Evolutionary conservation across 2,888 invertebrate species (phyloP).

Genomic region (Ophioninae sp.): DNA sequence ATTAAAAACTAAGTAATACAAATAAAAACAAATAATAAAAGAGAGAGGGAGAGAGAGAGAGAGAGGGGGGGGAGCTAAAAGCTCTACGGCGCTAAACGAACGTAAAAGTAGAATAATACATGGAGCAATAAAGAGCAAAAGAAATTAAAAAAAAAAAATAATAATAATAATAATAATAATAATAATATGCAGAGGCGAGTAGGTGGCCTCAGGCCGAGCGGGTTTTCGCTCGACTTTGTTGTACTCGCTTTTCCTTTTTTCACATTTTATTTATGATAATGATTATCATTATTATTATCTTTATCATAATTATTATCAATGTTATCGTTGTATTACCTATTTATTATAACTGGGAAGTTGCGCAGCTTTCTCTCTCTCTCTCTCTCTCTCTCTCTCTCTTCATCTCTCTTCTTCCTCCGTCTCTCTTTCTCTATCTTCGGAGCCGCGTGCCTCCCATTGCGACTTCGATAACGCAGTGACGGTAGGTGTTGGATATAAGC

Average conservation of each 20-base stretch:
- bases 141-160: conserved; percentile 49
- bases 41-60: conserved; percentile 44
- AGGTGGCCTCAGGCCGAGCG: conserved; percentile 78
- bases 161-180: conserved; percentile 48
- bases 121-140: conserved; percentile 35
- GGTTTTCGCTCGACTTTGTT: conserved; percentile 77
- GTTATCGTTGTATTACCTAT: conserved; percentile 57
- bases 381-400: conserved; percentile 41
- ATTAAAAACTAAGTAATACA: conserved; percentile 45
- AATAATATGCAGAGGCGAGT: conserved; percentile 48
- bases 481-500: conserved; percentile 42
- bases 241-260: conserved; percentile 64
- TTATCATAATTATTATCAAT: too few relatives aligned
- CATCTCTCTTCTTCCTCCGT: conserved; percentile 9
- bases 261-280: too few relatives aligned
- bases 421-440: conserved; percentile 24
- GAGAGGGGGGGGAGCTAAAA: conserved; percentile 12
- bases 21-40: conserved; percentile 51
- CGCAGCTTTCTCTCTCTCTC: conserved; percentile 45
- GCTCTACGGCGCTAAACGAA: conserved; percentile 7
- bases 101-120: conserved; percentile 28
- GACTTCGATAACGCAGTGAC: conserved; percentile 56
- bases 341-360: conserved; percentile 77
- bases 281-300: too few relatives aligned
- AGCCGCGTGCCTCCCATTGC: conserved; percentile 56